A percentile compares a stretch with the other conserved stretches of the same genome.
phyloP scores from a whole-genome alignment of 1,140 invertebrate genomes.

The Halictus rubicundus region DNA sequence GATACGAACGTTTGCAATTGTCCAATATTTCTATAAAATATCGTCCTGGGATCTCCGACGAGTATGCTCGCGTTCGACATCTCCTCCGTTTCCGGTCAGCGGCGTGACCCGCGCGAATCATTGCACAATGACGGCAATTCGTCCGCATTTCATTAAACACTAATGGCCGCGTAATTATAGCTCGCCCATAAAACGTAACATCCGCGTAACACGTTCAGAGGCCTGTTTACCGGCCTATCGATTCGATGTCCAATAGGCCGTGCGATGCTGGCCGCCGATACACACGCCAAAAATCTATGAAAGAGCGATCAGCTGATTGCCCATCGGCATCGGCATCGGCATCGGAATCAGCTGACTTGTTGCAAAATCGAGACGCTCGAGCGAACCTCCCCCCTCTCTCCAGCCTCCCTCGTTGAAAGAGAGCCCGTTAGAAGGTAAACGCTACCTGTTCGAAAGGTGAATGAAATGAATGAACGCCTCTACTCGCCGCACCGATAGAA shows the following conservation, averaged over 20 bases:
- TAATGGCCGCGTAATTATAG: slow-evolving; percentile 26
- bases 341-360: slow-evolving; percentile 17
- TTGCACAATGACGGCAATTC: slow-evolving; percentile 30
- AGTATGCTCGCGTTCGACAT: background rate
- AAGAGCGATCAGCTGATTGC: background rate
- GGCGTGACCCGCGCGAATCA: slow-evolving; percentile 9
- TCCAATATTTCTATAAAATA: too few species aligned
- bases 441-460: background rate
- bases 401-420: background rate
- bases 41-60: too few species aligned
- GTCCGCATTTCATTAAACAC: slow-evolving; percentile 27
- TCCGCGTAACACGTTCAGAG: background rate
- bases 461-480: background rate
- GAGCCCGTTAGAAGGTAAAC: background rate
- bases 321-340: too few species aligned
- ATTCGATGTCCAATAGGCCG: slow-evolving; percentile 13
- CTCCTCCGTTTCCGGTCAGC: background rate
- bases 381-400: background rate
- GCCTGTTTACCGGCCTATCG: background rate
- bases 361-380: background rate
- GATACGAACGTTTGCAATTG: too few species aligned
- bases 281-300: slow-evolving; percentile 1
- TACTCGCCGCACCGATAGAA: background rate
- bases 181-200: slow-evolving; percentile 12
- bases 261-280: background rate